Evolutionary conservation across 2,888 invertebrate genomes (phyloP).

Genomic region (Prenolepis imparis): DNA sequence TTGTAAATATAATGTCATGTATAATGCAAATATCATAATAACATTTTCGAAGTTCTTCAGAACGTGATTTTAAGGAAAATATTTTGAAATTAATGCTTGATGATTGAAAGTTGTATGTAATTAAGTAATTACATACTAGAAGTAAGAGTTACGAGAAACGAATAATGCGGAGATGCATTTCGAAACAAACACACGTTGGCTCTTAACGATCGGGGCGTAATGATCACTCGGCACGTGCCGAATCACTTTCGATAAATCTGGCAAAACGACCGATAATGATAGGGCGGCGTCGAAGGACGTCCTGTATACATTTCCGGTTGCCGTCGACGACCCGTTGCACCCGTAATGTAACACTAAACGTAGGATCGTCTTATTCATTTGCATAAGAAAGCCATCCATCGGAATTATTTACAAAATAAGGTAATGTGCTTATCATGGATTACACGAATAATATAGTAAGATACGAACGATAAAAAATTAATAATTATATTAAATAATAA

Average conservation of each 20-base stretch:
- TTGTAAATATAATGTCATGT: neutral
- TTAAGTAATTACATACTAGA: neutral
- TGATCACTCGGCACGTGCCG: conserved; percentile 65
- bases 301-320: conserved; percentile 83
- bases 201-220: conserved; percentile 63
- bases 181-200: conserved; percentile 37
- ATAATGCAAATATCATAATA: neutral
- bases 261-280: conserved; percentile 60
- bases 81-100: neutral
- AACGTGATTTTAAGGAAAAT: neutral
- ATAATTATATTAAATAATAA: neutral
- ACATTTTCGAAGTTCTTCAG: neutral
- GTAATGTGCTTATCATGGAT: conserved; percentile 12
- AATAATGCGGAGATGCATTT: conserved; percentile 21
- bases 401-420: conserved; percentile 24
- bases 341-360: conserved; percentile 6
- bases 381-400: conserved; percentile 1
- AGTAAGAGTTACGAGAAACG: neutral
- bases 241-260: conserved; percentile 62
- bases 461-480: neutral
- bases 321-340: conserved; percentile 43
- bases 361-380: conserved; percentile 30
- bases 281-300: conserved; percentile 57
- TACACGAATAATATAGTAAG: neutral
- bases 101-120: neutral